Conservation (phyloP, 2,888 invertebrate genomes). For the Calameuta pallipes region DNA sequence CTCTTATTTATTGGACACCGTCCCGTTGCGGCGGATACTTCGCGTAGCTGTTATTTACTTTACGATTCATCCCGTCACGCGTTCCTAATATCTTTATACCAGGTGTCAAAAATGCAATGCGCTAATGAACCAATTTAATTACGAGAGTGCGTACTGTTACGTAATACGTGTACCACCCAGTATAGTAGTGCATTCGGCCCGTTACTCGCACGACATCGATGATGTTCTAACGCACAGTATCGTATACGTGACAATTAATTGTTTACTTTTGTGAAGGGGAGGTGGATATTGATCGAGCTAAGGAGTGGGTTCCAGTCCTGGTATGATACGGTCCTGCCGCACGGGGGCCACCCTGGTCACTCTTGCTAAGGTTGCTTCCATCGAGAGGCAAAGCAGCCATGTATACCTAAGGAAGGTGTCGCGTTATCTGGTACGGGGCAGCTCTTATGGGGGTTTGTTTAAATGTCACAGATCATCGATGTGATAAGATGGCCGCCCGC, state of each 20-base stretch:
- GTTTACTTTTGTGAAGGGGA: background rate
- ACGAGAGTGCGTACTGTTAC: background rate
- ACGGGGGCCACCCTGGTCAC: background rate
- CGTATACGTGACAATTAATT: background rate
- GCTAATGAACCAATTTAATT: background rate
- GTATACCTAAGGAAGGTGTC: constrained; percentile 39
- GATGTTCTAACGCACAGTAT: background rate
- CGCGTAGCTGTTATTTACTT: background rate
- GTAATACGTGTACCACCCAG: background rate
- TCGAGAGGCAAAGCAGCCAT: constrained; percentile 30
- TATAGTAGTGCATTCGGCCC: background rate
- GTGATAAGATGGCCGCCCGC: constrained; percentile 49
- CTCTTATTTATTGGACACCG: background rate
- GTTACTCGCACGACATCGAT: background rate
- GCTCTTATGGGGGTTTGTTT: constrained; percentile 42
- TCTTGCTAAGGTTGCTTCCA: background rate
- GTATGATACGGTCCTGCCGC: background rate
- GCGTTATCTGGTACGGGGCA: constrained; percentile 40
- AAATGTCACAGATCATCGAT: constrained; percentile 54
- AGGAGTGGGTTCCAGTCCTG: background rate
- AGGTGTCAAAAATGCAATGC: background rate
- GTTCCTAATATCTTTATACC: background rate
- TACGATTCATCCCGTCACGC: background rate
- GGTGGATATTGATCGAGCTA: background rate
- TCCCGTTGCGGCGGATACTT: constrained; percentile 13